phyloP scores from a whole-genome alignment of 64 coral and sea anemone species.

The Montipora cactus region DNA sequence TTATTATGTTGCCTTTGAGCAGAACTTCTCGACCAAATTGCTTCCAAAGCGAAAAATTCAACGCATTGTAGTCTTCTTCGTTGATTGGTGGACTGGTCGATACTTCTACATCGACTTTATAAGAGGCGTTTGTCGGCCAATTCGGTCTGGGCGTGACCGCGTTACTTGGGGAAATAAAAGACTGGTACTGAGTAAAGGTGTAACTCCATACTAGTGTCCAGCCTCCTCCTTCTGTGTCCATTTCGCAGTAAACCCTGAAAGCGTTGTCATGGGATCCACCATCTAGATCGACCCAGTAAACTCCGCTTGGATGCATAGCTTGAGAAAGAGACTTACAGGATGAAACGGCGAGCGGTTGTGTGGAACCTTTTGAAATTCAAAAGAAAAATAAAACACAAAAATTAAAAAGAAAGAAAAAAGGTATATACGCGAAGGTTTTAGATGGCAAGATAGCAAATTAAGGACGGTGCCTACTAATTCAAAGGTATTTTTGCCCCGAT shows the following conservation, averaged over 20 bases:
- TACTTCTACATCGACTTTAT: not conserved
- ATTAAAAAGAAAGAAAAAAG: too few relatives aligned
- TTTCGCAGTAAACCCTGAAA: slow-evolving; percentile 42
- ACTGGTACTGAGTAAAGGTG: not conserved
- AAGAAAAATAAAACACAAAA: too few relatives aligned
- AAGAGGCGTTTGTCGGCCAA: not conserved
- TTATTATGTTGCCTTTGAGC: slow-evolving; percentile 59
- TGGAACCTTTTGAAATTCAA: not conserved
- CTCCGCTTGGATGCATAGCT: not conserved
- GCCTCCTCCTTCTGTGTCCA: slow-evolving; percentile 22
- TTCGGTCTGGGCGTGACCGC: slow-evolving; percentile 2
- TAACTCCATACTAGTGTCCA: slow-evolving; percentile 41
- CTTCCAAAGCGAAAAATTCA: slow-evolving; percentile 68
- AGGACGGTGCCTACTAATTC: too few relatives aligned
- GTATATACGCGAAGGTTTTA: too few relatives aligned
- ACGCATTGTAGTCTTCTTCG: slow-evolving; percentile 70
- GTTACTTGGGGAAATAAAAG: not conserved
- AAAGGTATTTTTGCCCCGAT: too few relatives aligned
- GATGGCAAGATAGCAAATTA: too few relatives aligned
- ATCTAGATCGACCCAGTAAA: slow-evolving; percentile 32
- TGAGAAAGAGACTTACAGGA: not conserved
- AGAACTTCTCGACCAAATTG: slow-evolving; percentile 60
- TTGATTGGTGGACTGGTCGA: slow-evolving; percentile 20
- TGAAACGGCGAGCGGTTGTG: not conserved
- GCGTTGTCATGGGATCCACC: slow-evolving; percentile 33